These are phyloP conservation scores for Leptura quadrifasciata DNA, from an alignment of 2,888 invertebrate species.

Conservation along the genomic window DNA sequence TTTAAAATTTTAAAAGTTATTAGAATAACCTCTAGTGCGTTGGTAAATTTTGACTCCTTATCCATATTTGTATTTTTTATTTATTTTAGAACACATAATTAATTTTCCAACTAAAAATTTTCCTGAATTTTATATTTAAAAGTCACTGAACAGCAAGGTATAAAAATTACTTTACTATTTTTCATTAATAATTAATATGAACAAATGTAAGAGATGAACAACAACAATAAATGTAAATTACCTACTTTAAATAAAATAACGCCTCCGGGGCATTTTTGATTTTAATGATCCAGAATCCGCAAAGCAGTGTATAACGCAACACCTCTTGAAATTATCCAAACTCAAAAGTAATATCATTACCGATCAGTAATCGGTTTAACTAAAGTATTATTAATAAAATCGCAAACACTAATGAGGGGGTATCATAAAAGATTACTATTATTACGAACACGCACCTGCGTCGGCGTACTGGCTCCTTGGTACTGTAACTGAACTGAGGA, in stretches of 20 bases:
- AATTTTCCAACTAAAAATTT: no score
- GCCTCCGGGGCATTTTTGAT: background rate
- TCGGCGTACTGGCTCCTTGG: constrained; percentile 69
- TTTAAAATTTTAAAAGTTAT: no score
- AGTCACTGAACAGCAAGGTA: no score
- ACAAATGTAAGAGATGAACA: background rate
- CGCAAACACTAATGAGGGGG: constrained; percentile 64
- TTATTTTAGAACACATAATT: no score
- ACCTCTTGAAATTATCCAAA: constrained; percentile 17
- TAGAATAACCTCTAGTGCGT: no score
- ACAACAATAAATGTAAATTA: background rate
- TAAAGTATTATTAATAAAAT: constrained; percentile 64
- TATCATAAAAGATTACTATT: constrained; percentile 70
- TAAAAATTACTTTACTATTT: no score
- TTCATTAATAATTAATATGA: no score
- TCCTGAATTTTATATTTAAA: no score
- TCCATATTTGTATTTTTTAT: no score
- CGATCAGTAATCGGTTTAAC: constrained; percentile 48
- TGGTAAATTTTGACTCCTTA: no score
- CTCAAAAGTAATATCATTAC: constrained; percentile 30
- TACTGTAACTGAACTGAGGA: constrained; percentile 69
- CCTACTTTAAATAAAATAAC: background rate
- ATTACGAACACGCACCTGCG: constrained; percentile 73
- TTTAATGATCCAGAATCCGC: constrained; percentile 14
- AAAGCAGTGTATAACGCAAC: constrained; percentile 1